Evolutionary conservation across 2,113 vertebrate species (phyloP), one percentile per base, ranked within the genome.

Genomic region (Halcyon senegalensis): DNA sequence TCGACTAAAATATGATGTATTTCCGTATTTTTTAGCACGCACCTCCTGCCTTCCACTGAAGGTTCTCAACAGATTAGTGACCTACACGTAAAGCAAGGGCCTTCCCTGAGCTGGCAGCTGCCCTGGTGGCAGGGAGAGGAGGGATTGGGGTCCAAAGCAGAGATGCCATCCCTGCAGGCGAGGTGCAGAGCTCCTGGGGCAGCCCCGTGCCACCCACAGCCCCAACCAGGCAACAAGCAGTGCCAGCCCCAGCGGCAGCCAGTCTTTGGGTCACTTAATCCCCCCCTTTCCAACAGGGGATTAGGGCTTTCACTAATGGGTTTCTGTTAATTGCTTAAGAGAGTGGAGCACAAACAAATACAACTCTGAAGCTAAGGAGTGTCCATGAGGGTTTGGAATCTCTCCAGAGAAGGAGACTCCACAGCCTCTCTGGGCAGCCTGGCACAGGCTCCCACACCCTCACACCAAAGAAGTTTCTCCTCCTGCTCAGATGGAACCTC

Each of bases 71-170:
- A 55, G 37, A 33, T 66, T 13, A 37, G n/a, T 23, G 55, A 44
- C 21, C 25, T 43, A 50, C 60, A 23, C 0, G 3, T 35, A 56
- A 56, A 35, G 21, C 3, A 28, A 35, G n/a, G 55, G 62, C 30
- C 39, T 39, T 68, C n/a, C 53, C 39, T 6, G 53, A n/a, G 46
- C 55, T 31, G 60, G 75, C 16, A 31, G 39, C 28, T 46, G 44
- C 33, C 9, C 2, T 0, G 8, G 20, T 1, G 4, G 19, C 33
- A 43, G 9, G 20, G 39, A 31, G 39, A 23, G 7, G 46, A 30
- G 8, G 30, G 17, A 9, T 4, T 0, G 4, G 56, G 35, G 35
- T 17, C n/a, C 27, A 37, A 33, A 50, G 21, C 0, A 0, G 20
- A 31, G 43, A 13, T 27, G 2, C 7, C 1, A 4, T 10, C 33